Conservation (phyloP, 64 coral and sea anemone species). For the Pocillopora verrucosa region DNA sequence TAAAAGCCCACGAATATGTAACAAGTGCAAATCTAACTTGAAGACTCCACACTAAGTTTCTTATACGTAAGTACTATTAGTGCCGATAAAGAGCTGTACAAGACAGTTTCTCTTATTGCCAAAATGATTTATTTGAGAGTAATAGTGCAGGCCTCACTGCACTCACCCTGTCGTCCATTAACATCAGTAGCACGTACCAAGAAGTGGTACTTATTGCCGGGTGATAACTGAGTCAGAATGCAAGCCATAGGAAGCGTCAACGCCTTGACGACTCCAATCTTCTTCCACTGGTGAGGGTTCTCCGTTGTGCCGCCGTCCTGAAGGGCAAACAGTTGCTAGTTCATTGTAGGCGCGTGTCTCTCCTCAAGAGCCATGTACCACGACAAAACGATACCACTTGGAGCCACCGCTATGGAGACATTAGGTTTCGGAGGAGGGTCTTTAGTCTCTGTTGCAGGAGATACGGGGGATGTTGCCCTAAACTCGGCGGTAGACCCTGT, state of each 20-base stretch:
- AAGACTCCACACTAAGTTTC: no score
- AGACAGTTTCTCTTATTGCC: neutral
- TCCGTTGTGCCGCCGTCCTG: constrained; percentile 81
- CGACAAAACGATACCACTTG: constrained; percentile 92
- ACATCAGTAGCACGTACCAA: constrained; percentile 85
- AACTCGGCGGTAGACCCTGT: no score
- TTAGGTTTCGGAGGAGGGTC: neutral
- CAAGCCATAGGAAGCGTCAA: constrained; percentile 96
- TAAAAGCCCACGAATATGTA: no score
- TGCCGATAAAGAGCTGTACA: neutral
- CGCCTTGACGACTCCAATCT: constrained; percentile 98
- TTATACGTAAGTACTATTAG: no score
- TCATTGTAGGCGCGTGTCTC: constrained; percentile 41
- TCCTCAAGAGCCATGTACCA: constrained; percentile 89
- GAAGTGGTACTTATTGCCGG: constrained; percentile 98
- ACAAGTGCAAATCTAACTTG: no score
- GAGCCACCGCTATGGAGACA: constrained; percentile 86
- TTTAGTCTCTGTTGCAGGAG: no score
- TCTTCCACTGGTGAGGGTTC: constrained; percentile 87
- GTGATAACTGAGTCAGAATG: constrained; percentile 92
- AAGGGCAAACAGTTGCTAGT: constrained; percentile 91
- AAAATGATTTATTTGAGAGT: constrained; percentile 63
- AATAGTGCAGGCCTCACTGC: constrained; percentile 90
- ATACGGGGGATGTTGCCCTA: no score
- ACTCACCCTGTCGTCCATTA: constrained; percentile 66